Evolutionary conservation across 2,888 invertebrate species (phyloP), one percentile per base, ranked within the genome.

Genomic region (Pecten maximus): DNA sequence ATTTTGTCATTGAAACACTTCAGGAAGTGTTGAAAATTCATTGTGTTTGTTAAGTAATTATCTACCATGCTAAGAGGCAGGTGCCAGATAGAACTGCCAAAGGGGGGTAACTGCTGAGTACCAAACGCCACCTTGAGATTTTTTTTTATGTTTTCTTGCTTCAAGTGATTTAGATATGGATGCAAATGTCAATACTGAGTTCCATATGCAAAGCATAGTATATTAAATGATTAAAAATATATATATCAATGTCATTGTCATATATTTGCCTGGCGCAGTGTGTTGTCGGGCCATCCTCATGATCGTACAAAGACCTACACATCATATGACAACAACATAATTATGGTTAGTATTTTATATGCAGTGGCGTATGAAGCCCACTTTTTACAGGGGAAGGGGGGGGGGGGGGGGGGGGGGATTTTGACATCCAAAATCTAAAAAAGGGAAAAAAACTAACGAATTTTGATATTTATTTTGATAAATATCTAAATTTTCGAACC

Each of bases 91-190:
- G 8, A 35, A 74, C 0, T 60, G 19, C 23, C 35, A 74, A 74
- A 74, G 74, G 74, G 74, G 35, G 74, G 35, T 28, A 74, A 74
- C 74, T 74, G 74, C 74, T 74, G 74, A 74, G 74, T 23, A 15
- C 74, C 74, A 74, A 74, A 35, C 74, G 23, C 28, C 74, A 35
- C 19, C 19, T 54, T 54, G 54, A 54, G 54, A 54, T 54, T 54
- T 54, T 74, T 44, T 44, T 74, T 35, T 35, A 74, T 74, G 35
- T 74, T 74, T 74, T 74, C 74, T 74, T 74, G 74, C 74, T 74
- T 74, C 74, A 74, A 74, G 74, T 74, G 74, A 74, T 74, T 74
- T 74, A 74, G 74, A 74, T 23, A 74, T 74, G 4, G 74, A 74
- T 74, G 74, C 74, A 74, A 35, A 74, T 74, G 35, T 74, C 74